phyloP scores from a whole-genome alignment of 2,797 vertebrate species.

The Momotus momota region DNA sequence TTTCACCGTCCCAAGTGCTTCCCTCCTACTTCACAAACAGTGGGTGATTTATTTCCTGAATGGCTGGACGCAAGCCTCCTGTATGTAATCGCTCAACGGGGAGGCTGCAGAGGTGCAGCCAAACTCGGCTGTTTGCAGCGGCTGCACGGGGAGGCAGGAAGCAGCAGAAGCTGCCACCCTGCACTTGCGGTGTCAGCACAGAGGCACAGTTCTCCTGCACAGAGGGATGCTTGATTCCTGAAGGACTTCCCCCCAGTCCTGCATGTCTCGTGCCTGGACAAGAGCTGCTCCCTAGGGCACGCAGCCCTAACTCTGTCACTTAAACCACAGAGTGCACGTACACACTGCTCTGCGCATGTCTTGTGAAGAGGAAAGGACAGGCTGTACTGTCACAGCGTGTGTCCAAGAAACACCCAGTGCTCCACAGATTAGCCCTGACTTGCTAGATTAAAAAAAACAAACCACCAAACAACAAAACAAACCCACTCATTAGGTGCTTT shows the following conservation, averaged over 20 bases:
- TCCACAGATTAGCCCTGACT: neutral
- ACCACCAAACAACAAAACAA: neutral
- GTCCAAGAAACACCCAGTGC: constrained; percentile 33
- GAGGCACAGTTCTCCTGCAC: neutral
- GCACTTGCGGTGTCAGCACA: fast-evolving
- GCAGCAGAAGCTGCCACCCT: neutral
- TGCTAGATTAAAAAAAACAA: neutral
- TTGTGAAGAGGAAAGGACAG: constrained; percentile 5
- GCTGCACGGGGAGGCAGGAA: neutral
- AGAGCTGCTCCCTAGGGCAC: neutral
- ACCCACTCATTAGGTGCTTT: neutral
- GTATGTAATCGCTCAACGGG: neutral
- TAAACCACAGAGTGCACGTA: fast-evolving
- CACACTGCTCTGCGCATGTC: neutral
- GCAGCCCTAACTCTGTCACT: neutral
- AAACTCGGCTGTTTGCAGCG: neutral
- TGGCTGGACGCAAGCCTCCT: neutral
- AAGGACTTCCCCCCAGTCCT: neutral
- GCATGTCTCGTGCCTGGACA: fast-evolving
- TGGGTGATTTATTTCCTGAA: constrained; percentile 53
- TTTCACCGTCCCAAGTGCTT: constrained; percentile 37
- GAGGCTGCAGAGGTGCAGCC: neutral
- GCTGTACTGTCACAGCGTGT: neutral
- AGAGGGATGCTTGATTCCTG: neutral
- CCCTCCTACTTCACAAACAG: constrained; percentile 64